phyloP scores from a whole-genome alignment of 2,113 vertebrate species.

The Heliornis fulica region DNA sequence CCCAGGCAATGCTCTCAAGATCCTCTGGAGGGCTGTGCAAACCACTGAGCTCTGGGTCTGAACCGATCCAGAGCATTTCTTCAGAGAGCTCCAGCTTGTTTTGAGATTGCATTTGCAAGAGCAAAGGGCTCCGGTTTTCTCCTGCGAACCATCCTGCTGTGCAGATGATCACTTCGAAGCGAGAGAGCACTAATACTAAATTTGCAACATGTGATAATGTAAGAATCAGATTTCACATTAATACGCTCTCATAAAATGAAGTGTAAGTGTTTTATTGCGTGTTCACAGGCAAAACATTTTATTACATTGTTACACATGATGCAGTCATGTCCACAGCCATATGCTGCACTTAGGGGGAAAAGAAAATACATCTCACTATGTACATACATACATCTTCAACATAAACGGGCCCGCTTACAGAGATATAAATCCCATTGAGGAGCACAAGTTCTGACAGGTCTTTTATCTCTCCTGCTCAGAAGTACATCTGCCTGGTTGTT shows the following conservation, averaged over 20 bases:
- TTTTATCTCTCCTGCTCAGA: not conserved
- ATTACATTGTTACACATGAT: not conserved
- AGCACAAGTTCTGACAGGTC: not conserved
- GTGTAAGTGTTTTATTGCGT: not conserved
- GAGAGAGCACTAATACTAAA: not conserved
- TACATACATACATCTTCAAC: not conserved
- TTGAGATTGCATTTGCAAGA: not conserved
- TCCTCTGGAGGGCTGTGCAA: not conserved
- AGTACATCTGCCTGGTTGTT: not conserved
- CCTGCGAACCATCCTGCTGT: not conserved
- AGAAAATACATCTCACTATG: not conserved
- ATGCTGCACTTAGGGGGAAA: not conserved
- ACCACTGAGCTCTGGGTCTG: not conserved
- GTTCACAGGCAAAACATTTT: not conserved
- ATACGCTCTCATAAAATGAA: conserved; percentile 21
- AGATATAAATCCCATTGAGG: not conserved
- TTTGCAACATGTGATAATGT: not conserved
- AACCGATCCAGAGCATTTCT: not conserved
- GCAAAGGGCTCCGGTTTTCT: not conserved
- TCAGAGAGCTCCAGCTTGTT: not conserved
- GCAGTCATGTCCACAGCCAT: not conserved
- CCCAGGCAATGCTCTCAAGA: not conserved
- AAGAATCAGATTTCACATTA: conserved; percentile 9
- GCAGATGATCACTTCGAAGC: not conserved
- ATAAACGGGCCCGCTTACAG: not conserved